Evolutionary conservation across 1,140 invertebrate genomes (phyloP).

Genomic region (Hermetia illucens): DNA sequence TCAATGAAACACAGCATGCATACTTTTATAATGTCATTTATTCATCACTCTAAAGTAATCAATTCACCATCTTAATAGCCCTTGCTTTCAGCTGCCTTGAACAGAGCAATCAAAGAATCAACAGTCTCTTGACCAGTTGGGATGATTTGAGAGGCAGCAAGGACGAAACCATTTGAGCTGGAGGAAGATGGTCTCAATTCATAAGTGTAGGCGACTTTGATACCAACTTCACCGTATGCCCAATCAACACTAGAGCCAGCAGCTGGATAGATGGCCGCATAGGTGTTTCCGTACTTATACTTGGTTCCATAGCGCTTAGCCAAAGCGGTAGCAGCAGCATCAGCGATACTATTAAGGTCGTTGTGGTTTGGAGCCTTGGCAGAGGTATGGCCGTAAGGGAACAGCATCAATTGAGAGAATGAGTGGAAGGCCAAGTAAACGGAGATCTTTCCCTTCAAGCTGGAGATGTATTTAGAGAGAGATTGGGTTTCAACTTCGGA

Average conservation of each 20-base stretch:
- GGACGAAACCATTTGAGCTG: slow-evolving; percentile 53
- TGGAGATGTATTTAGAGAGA: slow-evolving; percentile 29
- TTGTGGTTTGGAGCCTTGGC: slow-evolving; percentile 18
- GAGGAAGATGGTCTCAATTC: slow-evolving; percentile 45
- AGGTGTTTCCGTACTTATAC: slow-evolving; percentile 35
- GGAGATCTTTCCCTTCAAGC: slow-evolving; percentile 24
- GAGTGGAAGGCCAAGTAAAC: slow-evolving; percentile 35
- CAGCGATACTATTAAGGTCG: slow-evolving; percentile 22
- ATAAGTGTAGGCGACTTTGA: slow-evolving; percentile 51
- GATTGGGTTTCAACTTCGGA: slow-evolving; percentile 45
- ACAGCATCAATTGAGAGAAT: slow-evolving; percentile 33
- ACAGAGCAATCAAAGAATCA: slow-evolving; percentile 44
- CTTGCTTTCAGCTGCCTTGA: slow-evolving; percentile 34
- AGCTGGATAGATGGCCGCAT: slow-evolving; percentile 36
- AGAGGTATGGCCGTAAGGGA: slow-evolving; percentile 30
- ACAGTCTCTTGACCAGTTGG: slow-evolving; percentile 57
- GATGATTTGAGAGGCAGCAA: slow-evolving; percentile 58
- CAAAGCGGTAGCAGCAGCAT: slow-evolving; percentile 27
- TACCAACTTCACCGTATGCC: slow-evolving; percentile 46
- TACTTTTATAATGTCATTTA: too few species aligned
- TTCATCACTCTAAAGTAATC: too few species aligned
- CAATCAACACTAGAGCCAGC: slow-evolving; percentile 52
- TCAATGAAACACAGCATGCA: too few species aligned
- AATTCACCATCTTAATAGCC: too few species aligned
- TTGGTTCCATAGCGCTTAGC: slow-evolving; percentile 30